These are phyloP conservation scores for Drosophila mauritiana DNA, from an alignment of 1,140 invertebrate species.

Conservation along the genomic window DNA sequence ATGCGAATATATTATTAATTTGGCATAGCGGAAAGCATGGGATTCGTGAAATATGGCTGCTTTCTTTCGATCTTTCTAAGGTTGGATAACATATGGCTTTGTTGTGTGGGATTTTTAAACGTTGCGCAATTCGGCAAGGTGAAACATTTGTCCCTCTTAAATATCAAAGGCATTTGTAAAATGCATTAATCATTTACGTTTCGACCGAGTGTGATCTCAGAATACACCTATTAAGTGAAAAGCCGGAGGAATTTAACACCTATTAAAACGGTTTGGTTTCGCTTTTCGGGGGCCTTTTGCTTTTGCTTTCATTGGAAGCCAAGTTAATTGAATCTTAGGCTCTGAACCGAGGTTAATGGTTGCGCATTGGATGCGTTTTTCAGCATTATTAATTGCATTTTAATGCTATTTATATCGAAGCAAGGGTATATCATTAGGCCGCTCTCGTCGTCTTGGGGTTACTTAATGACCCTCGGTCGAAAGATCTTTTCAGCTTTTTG, in stretches of 20 bases:
- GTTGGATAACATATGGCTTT: conserved; percentile 38
- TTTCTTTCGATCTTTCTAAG: conserved; percentile 65
- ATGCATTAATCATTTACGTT: conserved; percentile 62
- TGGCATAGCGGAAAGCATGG: conserved; percentile 37
- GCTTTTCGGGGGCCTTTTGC: conserved; percentile 24
- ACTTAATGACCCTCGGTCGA: conserved; percentile 75
- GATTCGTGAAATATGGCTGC: conserved; percentile 36
- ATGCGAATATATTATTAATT: conserved; percentile 54
- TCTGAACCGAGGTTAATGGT: conserved; percentile 35
- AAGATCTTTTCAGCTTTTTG: conserved; percentile 34
- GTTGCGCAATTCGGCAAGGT: conserved; percentile 65
- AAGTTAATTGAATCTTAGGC: conserved; percentile 62
- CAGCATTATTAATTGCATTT: conserved; percentile 68
- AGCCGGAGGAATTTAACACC: conserved; percentile 64
- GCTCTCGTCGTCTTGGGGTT: conserved; percentile 38
- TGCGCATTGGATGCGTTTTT: conserved; percentile 29
- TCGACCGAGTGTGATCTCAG: conserved; percentile 29
- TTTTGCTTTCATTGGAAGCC: conserved; percentile 59
- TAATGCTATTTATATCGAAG: conserved; percentile 61
- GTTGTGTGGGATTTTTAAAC: conserved; percentile 38
- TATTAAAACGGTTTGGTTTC: conserved; percentile 58
- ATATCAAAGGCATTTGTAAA: conserved; percentile 19
- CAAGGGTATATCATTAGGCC: conserved; percentile 52
- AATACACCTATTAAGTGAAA: conserved; percentile 68
- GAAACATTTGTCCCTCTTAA: conserved; percentile 35